Evolutionary conservation across 2,797 vertebrate genomes (phyloP).

Genomic region (Orientallactaga sibirica): DNA sequence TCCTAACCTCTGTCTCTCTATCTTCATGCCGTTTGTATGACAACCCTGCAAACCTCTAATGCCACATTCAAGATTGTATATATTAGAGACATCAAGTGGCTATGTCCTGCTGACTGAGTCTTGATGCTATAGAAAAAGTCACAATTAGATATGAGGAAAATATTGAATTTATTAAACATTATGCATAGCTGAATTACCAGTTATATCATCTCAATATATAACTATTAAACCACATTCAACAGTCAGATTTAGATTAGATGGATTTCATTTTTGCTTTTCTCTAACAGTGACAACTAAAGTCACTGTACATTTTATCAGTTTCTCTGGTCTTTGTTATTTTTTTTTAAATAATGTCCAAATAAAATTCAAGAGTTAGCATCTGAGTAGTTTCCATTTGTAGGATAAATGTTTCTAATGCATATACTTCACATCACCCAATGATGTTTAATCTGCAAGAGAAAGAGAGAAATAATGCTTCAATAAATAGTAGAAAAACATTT

Average conservation of each 20-base stretch:
- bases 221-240: slow-evolving; percentile 24
- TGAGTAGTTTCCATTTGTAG: slow-evolving; percentile 19
- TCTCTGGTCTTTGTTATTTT: slow-evolving; percentile 20
- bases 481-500: neutral
- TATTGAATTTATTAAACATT: slow-evolving; percentile 53
- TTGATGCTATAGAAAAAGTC: neutral
- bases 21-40: neutral
- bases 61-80: neutral
- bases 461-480: slow-evolving; percentile 20
- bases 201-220: neutral
- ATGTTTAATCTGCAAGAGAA: slow-evolving; percentile 49
- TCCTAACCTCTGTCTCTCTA: neutral
- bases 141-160: neutral
- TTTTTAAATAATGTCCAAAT: slow-evolving; percentile 31
- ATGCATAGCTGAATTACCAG: neutral
- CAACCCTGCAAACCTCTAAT: neutral
- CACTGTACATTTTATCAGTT: slow-evolving; percentile 22
- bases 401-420: neutral
- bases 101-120: neutral
- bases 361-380: slow-evolving; percentile 38
- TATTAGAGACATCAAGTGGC: neutral
- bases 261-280: slow-evolving; percentile 47
- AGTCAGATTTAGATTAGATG: slow-evolving; percentile 38
- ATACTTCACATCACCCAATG: neutral
- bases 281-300: neutral